Evolutionary conservation across 2,888 invertebrate species (phyloP).

Genomic region (Mythimna loreyi): DNA sequence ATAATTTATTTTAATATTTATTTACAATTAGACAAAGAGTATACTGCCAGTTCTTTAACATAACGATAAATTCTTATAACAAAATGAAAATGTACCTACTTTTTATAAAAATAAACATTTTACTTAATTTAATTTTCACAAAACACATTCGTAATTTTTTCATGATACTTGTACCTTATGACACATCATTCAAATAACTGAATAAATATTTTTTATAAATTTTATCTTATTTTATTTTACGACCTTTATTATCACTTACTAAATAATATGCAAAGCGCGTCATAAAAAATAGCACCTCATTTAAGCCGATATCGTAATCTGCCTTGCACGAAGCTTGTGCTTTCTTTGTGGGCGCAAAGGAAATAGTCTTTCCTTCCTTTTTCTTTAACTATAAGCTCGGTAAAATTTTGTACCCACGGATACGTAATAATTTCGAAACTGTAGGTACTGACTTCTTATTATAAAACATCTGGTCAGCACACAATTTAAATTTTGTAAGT

Average conservation of each 20-base stretch:
- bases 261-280: conserved; percentile 1
- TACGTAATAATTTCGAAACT: conserved; percentile 18
- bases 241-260: conserved; percentile 34
- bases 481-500: conserved; percentile 31
- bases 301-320: background rate
- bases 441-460: conserved; percentile 19
- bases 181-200: conserved; percentile 53
- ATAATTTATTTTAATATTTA: conserved; percentile 65
- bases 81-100: conserved; percentile 26
- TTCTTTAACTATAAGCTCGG: background rate
- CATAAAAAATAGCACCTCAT: background rate
- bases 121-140: conserved; percentile 30
- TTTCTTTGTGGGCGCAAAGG: background rate
- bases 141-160: conserved; percentile 33
- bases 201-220: conserved; percentile 59
- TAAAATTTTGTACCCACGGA: conserved; percentile 6
- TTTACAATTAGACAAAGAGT: conserved; percentile 51
- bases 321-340: background rate
- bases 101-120: conserved; percentile 41
- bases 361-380: background rate
- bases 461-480: conserved; percentile 25
- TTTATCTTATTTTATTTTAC: conserved; percentile 58
- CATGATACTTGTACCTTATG: conserved; percentile 53
- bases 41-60: conserved; percentile 53
- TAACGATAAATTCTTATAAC: conserved; percentile 36